Base-by-base conservation (phyloP, 2,888 invertebrate species). In the Syrphus vitripennis region DNA sequence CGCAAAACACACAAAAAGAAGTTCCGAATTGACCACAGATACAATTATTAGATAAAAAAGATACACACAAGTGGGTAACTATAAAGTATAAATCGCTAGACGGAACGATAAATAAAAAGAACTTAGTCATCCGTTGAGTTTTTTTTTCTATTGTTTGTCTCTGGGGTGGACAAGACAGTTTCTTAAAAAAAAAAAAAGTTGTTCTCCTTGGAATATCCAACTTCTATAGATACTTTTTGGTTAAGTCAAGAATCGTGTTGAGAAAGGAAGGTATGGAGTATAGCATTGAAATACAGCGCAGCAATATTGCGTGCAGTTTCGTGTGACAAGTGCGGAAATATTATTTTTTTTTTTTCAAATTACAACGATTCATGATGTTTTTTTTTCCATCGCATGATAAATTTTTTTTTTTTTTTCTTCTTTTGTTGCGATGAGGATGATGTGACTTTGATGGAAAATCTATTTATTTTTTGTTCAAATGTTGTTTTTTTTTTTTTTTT, bases 361-460 rank as follows among this genome's bases (percentile, higher is more conserved):
- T 24, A 70, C 48, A 83, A 63, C 74, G 59, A 77, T 63, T 65
- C 65, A 48, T 65, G 65, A n/a, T n/a, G n/a, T n/a, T n/a, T n/a
- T 65, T 65, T 71, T 72, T 83, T 74, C 55, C 69, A 78, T 84
- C 80, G 84, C 84, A 84, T 80, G 84, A 84, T 76, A 48, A 31
- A 50, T 19, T n/a, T 34, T 57, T 55, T 65, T 40, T 37, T 78
- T 26, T 55, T 14, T 21, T 50, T 16, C 29, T 70, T 45, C 34
- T 61, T 45, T 75, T 65, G 42, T 48, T 57, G 26, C 63, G 55
- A 70, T 71, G 80, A 72, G 80, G 84, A 77, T 86, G 77, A 86
- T 81, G 86, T 86, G 86, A 82, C 86, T 86, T 86, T 86, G 86
- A 86, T 86, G 74, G 86, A 86, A 86, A 86, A 86, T 82, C 82